Evolutionary conservation across 2,888 invertebrate genomes (phyloP).

Genomic region (Matsumyia berberina): DNA sequence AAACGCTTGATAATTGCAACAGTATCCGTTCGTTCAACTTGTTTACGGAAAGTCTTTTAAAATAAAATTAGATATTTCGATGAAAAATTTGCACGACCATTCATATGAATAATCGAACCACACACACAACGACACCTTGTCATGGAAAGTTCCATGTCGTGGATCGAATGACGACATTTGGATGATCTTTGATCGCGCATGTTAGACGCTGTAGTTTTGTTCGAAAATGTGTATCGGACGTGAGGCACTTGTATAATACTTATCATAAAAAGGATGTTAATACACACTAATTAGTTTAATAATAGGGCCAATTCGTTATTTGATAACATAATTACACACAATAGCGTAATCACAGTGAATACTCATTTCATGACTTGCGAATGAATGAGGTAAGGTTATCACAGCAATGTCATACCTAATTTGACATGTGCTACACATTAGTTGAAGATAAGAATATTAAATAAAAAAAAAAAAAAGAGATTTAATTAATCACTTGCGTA

Average conservation of each 20-base stretch:
- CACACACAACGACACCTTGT: neutral
- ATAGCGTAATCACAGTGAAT: neutral
- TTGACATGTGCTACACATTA: slow-evolving; percentile 27
- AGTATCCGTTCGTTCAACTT: slow-evolving; percentile 61
- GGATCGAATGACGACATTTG: slow-evolving; percentile 29
- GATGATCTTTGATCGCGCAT: slow-evolving; percentile 30
- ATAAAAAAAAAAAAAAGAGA: slow-evolving; percentile 1
- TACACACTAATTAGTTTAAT: neutral
- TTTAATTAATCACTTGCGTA: slow-evolving; percentile 17
- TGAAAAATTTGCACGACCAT: neutral
- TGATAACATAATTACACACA: neutral
- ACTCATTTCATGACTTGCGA: slow-evolving; percentile 16
- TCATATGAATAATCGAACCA: neutral
- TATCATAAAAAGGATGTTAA: neutral
- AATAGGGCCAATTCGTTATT: slow-evolving; percentile 5
- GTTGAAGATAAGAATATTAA: slow-evolving; percentile 33
- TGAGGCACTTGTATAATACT: neutral
- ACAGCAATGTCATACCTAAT: slow-evolving; percentile 25
- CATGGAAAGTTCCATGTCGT: slow-evolving; percentile 37
- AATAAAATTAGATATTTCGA: slow-evolving; percentile 31
- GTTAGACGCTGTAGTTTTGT: neutral
- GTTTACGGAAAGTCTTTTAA: slow-evolving; percentile 10
- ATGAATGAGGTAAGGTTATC: slow-evolving; percentile 21
- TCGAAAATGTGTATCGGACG: neutral
- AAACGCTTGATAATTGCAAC: slow-evolving; percentile 22